Conservation (phyloP, 2,797 vertebrate species). For the Myotis daubentonii region DNA sequence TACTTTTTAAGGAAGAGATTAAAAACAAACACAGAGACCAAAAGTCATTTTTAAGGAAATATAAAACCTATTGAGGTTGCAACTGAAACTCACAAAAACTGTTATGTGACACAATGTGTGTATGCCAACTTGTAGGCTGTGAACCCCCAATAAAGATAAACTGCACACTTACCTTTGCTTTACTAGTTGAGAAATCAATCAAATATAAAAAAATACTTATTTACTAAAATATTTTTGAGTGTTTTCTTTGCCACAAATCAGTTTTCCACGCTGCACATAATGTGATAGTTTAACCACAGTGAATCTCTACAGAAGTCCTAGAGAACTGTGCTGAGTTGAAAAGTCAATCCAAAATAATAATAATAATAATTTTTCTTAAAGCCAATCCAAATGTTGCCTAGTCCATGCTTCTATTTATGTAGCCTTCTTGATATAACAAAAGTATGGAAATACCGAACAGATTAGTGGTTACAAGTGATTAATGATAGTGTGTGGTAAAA, state of each 20-base stretch:
- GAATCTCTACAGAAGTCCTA: not conserved
- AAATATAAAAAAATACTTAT: not conserved
- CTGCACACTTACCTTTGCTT: not conserved
- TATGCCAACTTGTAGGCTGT: not conserved
- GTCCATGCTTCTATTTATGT: not conserved
- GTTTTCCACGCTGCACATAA: not conserved
- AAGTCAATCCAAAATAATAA: not conserved
- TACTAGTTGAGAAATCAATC: not conserved
- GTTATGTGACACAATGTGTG: not conserved
- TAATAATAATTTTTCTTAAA: not conserved
- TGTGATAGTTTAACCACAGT: not conserved
- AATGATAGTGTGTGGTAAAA: not conserved
- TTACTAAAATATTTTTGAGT: not conserved
- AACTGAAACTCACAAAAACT: not conserved
- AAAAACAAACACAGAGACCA: not conserved
- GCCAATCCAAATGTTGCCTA: not conserved
- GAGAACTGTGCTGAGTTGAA: not conserved
- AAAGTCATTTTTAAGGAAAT: not conserved
- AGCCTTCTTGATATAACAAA: not conserved
- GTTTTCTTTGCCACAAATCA: not conserved
- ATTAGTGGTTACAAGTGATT: not conserved
- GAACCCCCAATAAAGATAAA: not conserved
- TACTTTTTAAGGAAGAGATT: not conserved
- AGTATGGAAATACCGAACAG: not conserved
- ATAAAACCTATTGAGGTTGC: not conserved